phyloP scores from a whole-genome alignment of 2,888 invertebrate species.

The Machimus rusticus region DNA sequence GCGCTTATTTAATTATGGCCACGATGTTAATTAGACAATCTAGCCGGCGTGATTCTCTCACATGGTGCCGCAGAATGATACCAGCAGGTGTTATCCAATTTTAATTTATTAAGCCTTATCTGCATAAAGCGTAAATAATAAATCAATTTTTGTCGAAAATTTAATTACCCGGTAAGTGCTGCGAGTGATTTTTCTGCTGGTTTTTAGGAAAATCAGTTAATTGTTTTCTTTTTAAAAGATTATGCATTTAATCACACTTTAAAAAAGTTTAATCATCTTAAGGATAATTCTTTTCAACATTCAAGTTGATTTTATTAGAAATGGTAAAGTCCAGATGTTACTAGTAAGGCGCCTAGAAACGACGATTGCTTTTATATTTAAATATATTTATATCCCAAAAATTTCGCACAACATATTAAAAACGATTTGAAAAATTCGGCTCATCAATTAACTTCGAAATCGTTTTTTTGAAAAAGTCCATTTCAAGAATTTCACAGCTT shows the following conservation, averaged over 20 bases:
- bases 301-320: not conserved
- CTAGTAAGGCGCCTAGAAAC: not conserved
- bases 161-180: not conserved
- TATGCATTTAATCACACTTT: not conserved
- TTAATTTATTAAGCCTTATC: conserved; percentile 21
- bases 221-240: not conserved
- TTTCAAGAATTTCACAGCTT: too few species aligned
- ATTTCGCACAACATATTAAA: too few species aligned
- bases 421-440: too few species aligned
- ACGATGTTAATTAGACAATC: conserved; percentile 22
- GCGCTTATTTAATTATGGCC: conserved; percentile 25
- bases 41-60: not conserved
- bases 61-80: not conserved
- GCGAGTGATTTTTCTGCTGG: not conserved
- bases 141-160: not conserved
- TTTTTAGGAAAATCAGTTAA: not conserved
- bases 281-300: not conserved
- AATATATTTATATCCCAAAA: too few species aligned
- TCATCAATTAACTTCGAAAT: too few species aligned
- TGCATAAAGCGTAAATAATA: conserved; percentile 14
- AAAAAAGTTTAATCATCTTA: not conserved
- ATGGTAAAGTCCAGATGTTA: not conserved
- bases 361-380: too few species aligned
- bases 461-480: too few species aligned
- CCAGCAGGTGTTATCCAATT: not conserved